Percentiles rank a stretch among this genome's conserved stretches.
These are phyloP conservation scores for Schizothorax lantsangensis DNA, from an alignment of 2,797 vertebrate species.

Conservation along the genomic window DNA sequence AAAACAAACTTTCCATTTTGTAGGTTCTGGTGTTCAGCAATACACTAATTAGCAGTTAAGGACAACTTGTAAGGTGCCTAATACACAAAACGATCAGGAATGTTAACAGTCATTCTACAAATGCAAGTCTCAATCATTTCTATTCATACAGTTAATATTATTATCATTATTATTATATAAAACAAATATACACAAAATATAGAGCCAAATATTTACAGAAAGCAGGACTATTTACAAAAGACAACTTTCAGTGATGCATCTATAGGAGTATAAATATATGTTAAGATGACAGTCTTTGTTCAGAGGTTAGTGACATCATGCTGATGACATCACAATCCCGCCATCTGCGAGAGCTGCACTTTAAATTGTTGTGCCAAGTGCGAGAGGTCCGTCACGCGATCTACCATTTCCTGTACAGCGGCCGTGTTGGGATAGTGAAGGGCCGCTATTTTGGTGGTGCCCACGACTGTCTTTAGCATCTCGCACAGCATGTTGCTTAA, in stretches of 20 bases:
- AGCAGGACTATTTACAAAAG: constrained; percentile 76
- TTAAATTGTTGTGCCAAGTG: constrained; percentile 90
- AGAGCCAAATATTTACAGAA: constrained; percentile 80
- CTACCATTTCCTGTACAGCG: constrained; percentile 94
- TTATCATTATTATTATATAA: constrained; percentile 70
- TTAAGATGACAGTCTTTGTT: constrained; percentile 16
- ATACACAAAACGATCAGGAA: constrained; percentile 69
- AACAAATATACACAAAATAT: constrained; percentile 87
- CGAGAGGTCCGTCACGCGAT: constrained; percentile 90
- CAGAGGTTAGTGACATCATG: neutral
- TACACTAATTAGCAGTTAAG: constrained; percentile 54
- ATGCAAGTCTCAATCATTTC: constrained; percentile 61
- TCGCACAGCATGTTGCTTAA: constrained; percentile 94
- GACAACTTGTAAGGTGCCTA: constrained; percentile 78
- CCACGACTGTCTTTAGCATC: constrained; percentile 90
- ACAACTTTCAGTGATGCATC: constrained; percentile 55
- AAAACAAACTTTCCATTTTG: constrained; percentile 30
- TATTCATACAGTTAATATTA: constrained; percentile 68
- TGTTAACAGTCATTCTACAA: constrained; percentile 69
- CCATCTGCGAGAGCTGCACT: constrained; percentile 88
- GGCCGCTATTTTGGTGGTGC: constrained; percentile 90
- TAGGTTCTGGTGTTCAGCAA: constrained; percentile 56
- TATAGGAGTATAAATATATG: constrained; percentile 62
- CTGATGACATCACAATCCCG: constrained; percentile 72
- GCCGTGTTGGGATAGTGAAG: constrained; percentile 90